Percentiles rank a stretch among this genome's conserved stretches.
phyloP scores from a whole-genome alignment of 2,113 vertebrate genomes.

The Numida meleagris region DNA sequence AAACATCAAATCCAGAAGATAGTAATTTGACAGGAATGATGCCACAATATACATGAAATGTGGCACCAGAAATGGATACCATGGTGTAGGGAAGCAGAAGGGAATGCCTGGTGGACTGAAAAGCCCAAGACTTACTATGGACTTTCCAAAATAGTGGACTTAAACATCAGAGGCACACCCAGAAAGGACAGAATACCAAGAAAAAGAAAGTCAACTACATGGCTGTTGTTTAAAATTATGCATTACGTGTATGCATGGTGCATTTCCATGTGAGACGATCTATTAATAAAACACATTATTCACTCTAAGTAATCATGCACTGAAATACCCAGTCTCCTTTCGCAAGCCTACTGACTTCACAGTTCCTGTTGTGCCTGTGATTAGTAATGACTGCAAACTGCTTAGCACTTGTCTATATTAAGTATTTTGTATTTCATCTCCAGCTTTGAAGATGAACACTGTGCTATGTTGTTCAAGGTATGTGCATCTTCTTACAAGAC shows the following conservation, averaged over 20 bases:
- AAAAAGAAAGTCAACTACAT: not conserved
- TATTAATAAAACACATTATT: conserved; percentile 52
- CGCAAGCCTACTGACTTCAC: conserved; percentile 13
- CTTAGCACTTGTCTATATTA: not conserved
- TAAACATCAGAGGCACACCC: not conserved
- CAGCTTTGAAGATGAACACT: not conserved
- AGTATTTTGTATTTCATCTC: not conserved
- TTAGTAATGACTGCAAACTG: not conserved
- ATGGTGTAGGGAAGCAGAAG: not conserved
- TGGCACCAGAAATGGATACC: not conserved
- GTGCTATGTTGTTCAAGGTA: not conserved
- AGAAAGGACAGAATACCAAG: not conserved
- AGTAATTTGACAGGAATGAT: not conserved
- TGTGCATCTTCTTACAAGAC: not conserved
- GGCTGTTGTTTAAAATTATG: not conserved
- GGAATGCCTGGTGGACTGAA: not conserved
- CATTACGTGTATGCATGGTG: not conserved
- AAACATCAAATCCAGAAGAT: not conserved
- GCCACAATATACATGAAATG: rapidly evolving
- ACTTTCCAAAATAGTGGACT: not conserved
- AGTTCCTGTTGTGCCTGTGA: not conserved
- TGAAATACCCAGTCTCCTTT: conserved; percentile 6
- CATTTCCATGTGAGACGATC: not conserved
- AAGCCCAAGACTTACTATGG: not conserved
- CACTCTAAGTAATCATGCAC: not conserved